Conservation (phyloP, 2,797 vertebrate genomes). For the Pseudotriccus pelzelni region DNA sequence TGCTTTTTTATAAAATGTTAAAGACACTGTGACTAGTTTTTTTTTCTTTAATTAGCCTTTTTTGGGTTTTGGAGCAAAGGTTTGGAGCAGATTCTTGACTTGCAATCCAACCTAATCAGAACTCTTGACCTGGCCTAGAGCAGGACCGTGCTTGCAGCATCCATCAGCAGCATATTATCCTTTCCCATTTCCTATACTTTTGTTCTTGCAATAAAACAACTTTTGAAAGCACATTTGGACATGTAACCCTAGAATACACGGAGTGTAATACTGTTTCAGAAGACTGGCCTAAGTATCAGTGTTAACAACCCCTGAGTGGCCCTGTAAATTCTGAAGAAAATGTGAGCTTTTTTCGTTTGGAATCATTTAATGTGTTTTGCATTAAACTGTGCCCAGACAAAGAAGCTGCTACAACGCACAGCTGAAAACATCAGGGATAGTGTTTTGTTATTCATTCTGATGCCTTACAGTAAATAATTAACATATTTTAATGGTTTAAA, state of each 20-base stretch:
- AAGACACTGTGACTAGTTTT: accelerated
- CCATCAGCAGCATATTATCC: accelerated
- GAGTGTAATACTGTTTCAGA: neutral
- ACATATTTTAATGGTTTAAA: constrained; percentile 22
- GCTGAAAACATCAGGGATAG: neutral
- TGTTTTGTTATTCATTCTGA: neutral
- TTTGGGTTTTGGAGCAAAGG: neutral
- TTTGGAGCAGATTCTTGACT: neutral
- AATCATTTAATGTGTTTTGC: neutral
- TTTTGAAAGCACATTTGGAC: neutral
- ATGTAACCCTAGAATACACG: neutral
- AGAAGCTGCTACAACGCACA: neutral
- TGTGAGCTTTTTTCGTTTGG: accelerated
- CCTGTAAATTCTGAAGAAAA: neutral
- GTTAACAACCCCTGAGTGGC: neutral
- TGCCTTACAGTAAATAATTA: neutral
- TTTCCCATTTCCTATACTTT: neutral
- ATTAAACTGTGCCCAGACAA: neutral
- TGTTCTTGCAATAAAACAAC: neutral
- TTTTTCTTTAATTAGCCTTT: neutral
- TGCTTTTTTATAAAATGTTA: neutral
- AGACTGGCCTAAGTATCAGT: neutral
- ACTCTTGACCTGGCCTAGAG: neutral
- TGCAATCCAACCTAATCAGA: neutral
- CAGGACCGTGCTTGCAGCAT: neutral